Base-by-base conservation (phyloP, 1,140 invertebrate species). In the Gonatopus flavifemur region DNA sequence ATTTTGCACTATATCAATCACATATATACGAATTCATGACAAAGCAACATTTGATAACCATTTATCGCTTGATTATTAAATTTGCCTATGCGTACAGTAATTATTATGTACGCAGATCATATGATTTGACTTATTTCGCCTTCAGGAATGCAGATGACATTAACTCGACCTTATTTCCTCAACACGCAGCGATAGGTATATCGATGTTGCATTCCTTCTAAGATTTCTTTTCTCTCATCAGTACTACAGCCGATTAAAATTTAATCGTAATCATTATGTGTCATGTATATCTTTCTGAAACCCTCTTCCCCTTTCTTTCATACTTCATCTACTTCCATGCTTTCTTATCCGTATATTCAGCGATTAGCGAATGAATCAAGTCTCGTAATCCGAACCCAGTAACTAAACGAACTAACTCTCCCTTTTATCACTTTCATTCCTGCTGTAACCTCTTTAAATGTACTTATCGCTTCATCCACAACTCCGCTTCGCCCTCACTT, bases 301-400 rank as follows among this genome's bases (percentile, higher is more conserved):
- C 15, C 24, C 13, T 28, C 20, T 40, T 12, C 19, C 38, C 19
- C 21, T 28, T 21, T 24, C 20, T 25, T 18, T 40, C 38, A 20
- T 38, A 47, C 21, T 16, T 0, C 31, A 25, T 28, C 25, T 55
- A 47, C 52, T 25, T 44, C 31, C 15, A 24, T 59, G 35, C 56
- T 41, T 56, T 39, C 49, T 25, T 47, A 47, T 50, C 32, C 42
- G 20, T 31, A 55, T 49, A 51, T 58, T 62, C 46, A 57, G 55
- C 59, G 59, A 62, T 62, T 62, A 62, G 59, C 59, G 43, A 58
- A 62, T 62, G n/a, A 47, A 55, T 57, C 55, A 55, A 59, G 49
- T 55, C 43, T 33, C 32, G 57, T 61, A 61, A 61, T 13, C 25
- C 30, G 59, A 60, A 16, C 45, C 57, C 28, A 9, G 16, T 15